Evolutionary conservation across 2,888 invertebrate species (phyloP), one percentile per base, ranked within the genome.

Genomic region (Oxyteleia sp.): DNA sequence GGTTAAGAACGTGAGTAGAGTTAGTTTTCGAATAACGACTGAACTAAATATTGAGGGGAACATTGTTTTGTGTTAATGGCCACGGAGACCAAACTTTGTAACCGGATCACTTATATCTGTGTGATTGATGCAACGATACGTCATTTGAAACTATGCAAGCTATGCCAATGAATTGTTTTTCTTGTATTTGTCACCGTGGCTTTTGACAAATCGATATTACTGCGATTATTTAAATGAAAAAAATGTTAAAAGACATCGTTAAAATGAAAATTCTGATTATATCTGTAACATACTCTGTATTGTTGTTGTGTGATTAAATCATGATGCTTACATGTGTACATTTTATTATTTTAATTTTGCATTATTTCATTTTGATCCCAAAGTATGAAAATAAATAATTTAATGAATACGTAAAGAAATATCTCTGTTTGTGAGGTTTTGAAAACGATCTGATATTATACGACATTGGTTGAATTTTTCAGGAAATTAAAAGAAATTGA

Each of bases 271-370:
- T 89, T 90, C 87, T 89, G 85, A 91, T 90, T 91, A 92, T 92
- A 92, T 90, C 90, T 92, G 91, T 92, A 92, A 92, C 88, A 92
- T 92, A 92, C 87, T 90, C 90, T 92, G 92, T 92, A 92, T 92
- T 91, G 91, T 92, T 92, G 92, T 92, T 92, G 92, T 92, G 92
- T 92, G 92, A 92, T 92, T 92, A 91, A 92, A 92, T 90, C 89
- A 87, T 90, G 89, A 89, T 88, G 89, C 89, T 89, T 89, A 87
- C 72, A 75, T 68, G 86, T 84, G 80, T 53, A 79, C 16, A 57
- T 59, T 47, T 49, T 23, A 26, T 68, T 11, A 57, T 11, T 15
- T 35, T 13, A 3, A 49, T 47, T 45, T n/a, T 47, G 2, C 20
- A 16, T 45, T 32, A 1, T 32, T 32, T 32, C 1, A 8, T 32